Percentiles rank a stretch among this genome's conserved stretches.
Evolutionary conservation across 2,113 vertebrate species (phyloP).

Genomic region (Nyctereutes procyonoides): DNA sequence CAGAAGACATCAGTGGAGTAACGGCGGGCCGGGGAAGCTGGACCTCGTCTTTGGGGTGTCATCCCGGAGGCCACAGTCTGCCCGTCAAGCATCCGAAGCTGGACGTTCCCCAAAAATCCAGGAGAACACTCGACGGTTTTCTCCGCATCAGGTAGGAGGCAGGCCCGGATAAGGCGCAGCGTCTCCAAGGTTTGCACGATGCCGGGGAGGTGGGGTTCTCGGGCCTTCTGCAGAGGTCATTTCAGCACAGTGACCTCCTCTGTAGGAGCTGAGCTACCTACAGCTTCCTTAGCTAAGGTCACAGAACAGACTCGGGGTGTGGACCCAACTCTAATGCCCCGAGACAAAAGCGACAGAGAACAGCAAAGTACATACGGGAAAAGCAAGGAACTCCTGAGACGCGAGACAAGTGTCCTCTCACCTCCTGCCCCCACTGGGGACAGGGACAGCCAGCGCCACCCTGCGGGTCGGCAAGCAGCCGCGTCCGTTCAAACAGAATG

Average conservation of each 20-base stretch:
- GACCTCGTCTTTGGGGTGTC: conserved; percentile 37
- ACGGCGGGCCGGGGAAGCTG: conserved; percentile 1
- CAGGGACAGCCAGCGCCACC: too few relatives aligned
- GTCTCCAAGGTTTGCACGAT: conserved; percentile 62
- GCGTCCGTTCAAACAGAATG: background rate
- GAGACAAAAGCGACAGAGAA: conserved; percentile 74
- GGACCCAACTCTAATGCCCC: conserved; percentile 51
- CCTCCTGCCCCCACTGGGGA: too few relatives aligned
- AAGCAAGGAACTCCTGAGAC: background rate
- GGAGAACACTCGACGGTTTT: conserved; percentile 64
- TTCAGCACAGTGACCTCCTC: background rate
- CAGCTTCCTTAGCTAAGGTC: conserved; percentile 83
- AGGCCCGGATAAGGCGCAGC: conserved; percentile 58
- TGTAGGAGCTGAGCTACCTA: conserved; percentile 75
- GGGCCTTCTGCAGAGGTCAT: conserved; percentile 68
- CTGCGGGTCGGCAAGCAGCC: too few relatives aligned
- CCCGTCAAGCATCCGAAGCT: conserved; percentile 26
- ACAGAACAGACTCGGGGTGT: conserved; percentile 32
- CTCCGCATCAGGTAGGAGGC: conserved; percentile 56
- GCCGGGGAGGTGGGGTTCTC: conserved; percentile 67
- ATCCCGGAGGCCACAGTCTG: conserved; percentile 60
- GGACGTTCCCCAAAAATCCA: conserved; percentile 71
- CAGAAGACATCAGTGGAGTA: conserved; percentile 60
- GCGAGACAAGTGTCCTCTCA: background rate
- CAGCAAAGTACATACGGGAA: conserved; percentile 31